Conservation (phyloP, 2,888 invertebrate species). For the Coecobrya sp. region DNA sequence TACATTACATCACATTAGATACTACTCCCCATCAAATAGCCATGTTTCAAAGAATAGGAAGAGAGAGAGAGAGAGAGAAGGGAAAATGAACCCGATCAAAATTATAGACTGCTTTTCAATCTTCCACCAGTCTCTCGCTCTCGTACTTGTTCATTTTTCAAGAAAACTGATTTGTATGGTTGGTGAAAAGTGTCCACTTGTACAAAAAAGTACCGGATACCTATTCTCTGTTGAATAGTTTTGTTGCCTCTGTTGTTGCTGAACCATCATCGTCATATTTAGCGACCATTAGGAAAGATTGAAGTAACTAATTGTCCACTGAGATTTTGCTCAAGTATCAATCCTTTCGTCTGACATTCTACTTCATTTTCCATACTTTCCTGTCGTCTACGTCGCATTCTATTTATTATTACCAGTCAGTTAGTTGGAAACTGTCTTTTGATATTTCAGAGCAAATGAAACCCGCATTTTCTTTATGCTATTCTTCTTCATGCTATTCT, state of each 20-base stretch:
- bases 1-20: constrained; percentile 24
- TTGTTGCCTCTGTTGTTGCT: too few relatives aligned
- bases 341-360: too few relatives aligned
- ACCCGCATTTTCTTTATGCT: neutral
- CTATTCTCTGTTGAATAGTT: neutral
- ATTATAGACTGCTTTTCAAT: constrained; percentile 30
- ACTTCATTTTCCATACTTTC: too few relatives aligned
- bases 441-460: neutral
- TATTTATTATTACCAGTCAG: too few relatives aligned
- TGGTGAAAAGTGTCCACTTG: too few relatives aligned
- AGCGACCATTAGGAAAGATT: too few relatives aligned
- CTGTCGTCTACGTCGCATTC: too few relatives aligned
- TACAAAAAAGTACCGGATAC: neutral
- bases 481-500: neutral
- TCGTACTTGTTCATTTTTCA: too few relatives aligned
- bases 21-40: neutral
- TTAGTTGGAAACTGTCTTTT: neutral
- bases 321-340: too few relatives aligned
- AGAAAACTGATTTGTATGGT: too few relatives aligned
- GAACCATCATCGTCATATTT: too few relatives aligned
- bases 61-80: neutral
- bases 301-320: too few relatives aligned
- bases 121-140: neutral
- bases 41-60: neutral
- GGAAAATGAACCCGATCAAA: neutral